These are phyloP conservation scores for Catostomus latipinnis DNA, from an alignment of 2,797 vertebrate species.

Conservation along the genomic window DNA sequence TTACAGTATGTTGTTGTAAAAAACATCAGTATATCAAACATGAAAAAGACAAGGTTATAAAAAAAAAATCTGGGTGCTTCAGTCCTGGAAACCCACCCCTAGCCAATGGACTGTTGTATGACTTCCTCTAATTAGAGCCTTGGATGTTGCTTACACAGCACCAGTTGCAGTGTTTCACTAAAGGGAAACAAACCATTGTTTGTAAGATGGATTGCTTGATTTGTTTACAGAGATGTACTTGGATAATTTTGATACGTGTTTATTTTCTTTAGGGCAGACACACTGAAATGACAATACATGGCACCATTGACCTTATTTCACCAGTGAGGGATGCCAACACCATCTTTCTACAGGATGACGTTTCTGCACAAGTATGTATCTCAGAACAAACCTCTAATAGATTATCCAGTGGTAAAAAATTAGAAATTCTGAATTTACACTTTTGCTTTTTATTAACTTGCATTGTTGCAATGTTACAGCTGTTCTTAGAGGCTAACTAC, in stretches of 20 bases:
- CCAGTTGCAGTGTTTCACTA: not conserved
- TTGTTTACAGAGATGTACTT: too few relatives aligned
- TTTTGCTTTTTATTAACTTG: conserved; percentile 25
- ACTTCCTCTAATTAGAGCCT: not conserved
- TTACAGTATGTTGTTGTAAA: too few relatives aligned
- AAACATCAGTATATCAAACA: too few relatives aligned
- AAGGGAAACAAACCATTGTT: not conserved
- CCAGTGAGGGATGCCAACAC: conserved; percentile 76
- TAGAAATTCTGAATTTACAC: not conserved
- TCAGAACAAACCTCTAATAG: not conserved
- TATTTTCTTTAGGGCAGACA: conserved; percentile 84
- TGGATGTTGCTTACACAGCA: not conserved
- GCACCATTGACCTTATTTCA: conserved; percentile 77
- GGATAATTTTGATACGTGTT: not conserved
- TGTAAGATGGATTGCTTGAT: not conserved
- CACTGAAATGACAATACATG: conserved; percentile 80
- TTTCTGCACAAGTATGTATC: conserved; percentile 47
- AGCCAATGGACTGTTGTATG: too few relatives aligned
- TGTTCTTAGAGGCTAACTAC: conserved; percentile 86
- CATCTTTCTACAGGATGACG: conserved; percentile 69
- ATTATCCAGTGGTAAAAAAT: too few relatives aligned
- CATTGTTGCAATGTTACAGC: conserved; percentile 73
- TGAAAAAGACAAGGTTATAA: too few relatives aligned
- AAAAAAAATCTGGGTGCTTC: too few relatives aligned
- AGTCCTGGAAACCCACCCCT: too few relatives aligned